Evolutionary conservation across 1,140 invertebrate genomes (phyloP).

Genomic region (Antheraea mylitta): DNA sequence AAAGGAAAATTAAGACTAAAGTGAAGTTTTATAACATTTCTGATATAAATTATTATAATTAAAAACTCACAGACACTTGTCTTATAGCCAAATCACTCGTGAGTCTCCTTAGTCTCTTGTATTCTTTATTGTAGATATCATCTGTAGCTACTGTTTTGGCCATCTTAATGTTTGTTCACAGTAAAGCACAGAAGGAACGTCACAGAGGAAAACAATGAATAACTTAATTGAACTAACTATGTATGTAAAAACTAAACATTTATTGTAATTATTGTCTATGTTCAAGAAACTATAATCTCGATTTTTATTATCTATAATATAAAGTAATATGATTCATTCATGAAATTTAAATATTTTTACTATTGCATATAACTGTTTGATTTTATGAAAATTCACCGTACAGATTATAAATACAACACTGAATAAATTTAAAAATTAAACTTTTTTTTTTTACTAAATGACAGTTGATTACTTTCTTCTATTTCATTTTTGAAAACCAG

Average conservation of each 20-base stretch:
- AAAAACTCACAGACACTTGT: constrained; percentile 80
- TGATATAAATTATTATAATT: neutral
- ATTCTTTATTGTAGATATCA: constrained; percentile 82
- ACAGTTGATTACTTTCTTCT: no score
- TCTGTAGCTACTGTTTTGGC: constrained; percentile 49
- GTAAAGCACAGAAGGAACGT: constrained; percentile 11
- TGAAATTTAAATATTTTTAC: no score
- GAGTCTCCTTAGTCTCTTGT: constrained; percentile 80
- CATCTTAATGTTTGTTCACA: constrained; percentile 32
- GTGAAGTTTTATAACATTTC: no score
- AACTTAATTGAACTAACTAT: constrained; percentile 19
- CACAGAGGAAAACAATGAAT: constrained; percentile 22
- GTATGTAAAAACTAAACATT: no score
- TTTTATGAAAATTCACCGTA: neutral
- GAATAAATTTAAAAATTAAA: neutral
- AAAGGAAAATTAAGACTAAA: constrained; percentile 12
- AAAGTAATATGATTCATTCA: no score
- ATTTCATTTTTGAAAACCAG: no score
- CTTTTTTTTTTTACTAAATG: constrained; percentile 19
- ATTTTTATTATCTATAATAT: no score
- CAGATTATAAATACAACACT: neutral
- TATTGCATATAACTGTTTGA: no score
- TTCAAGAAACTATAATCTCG: no score
- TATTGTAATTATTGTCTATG: no score
- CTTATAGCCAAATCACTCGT: constrained; percentile 82